A percentile compares a stretch with the other conserved stretches of the same genome.
phyloP scores from a whole-genome alignment of 2,797 vertebrate species.

The Muraenolepis orangiensis region DNA sequence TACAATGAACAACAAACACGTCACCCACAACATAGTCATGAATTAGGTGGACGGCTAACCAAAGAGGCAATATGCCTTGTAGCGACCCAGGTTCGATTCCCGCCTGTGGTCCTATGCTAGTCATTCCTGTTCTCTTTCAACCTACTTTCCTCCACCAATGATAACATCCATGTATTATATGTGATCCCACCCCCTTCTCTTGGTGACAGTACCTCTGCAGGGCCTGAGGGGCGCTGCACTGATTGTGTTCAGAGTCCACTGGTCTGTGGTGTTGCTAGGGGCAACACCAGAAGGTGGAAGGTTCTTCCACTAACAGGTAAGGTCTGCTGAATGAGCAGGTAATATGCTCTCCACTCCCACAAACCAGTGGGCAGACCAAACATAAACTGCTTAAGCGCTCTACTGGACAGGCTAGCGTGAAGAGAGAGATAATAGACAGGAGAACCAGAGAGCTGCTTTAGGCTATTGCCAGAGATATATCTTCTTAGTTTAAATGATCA shows the following conservation, averaged over 20 bases:
- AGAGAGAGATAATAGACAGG: not conserved
- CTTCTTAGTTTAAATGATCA: not conserved
- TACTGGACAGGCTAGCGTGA: not conserved
- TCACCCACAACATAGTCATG: not conserved
- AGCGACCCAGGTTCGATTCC: no score
- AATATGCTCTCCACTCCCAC: not conserved
- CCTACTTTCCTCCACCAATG: no score
- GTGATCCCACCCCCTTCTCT: no score
- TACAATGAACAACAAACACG: not conserved
- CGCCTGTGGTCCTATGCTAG: no score
- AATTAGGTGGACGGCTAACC: not conserved
- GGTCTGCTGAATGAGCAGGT: not conserved
- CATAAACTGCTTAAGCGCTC: not conserved
- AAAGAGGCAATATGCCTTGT: no score
- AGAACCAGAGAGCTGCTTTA: not conserved
- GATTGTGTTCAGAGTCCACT: not conserved
- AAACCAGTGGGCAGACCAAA: not conserved
- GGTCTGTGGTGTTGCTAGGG: not conserved
- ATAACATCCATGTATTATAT: no score
- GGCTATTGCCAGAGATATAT: not conserved
- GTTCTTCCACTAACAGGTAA: not conserved
- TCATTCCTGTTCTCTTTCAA: no score
- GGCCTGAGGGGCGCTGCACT: not conserved
- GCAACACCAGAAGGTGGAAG: not conserved
- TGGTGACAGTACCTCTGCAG: not conserved